These are phyloP conservation scores for Apaloderma vittatum DNA, from an alignment of 2,113 vertebrate species.

Conservation along the genomic window DNA sequence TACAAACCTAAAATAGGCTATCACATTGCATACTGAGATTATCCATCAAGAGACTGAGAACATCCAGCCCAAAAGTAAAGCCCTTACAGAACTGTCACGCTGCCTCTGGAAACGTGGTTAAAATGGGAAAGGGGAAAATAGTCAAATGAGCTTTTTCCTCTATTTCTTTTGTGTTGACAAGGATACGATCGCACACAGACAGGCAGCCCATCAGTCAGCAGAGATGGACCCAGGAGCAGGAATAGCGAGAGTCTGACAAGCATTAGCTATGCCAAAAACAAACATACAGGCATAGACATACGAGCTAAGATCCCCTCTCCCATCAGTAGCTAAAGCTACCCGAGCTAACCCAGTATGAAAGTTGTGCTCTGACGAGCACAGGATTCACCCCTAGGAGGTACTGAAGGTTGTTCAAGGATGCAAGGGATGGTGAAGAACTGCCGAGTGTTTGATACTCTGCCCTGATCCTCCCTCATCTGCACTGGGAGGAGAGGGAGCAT, in stretches of 20 bases:
- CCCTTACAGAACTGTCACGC: neutral
- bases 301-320: neutral
- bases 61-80: neutral
- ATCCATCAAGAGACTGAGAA: constrained; percentile 13
- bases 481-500: neutral
- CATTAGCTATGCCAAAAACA: neutral
- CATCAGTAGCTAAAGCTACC: neutral
- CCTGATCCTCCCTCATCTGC: neutral
- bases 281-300: neutral
- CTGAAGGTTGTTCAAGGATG: neutral
- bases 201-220: constrained; percentile 13
- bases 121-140: neutral
- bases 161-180: constrained; percentile 3
- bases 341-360: neutral
- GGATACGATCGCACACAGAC: neutral
- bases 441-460: neutral
- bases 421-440: neutral
- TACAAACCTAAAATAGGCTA: neutral
- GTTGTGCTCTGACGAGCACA: neutral
- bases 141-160: neutral
- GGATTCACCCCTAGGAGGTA: neutral
- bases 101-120: constrained; percentile 1
- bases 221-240: neutral
- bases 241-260: neutral
- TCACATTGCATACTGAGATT: constrained; percentile 18